Percentiles rank a stretch among this genome's conserved stretches.
Conservation (phyloP, 2,113 vertebrate species). For the Brachyhypopomus gauderio region DNA sequence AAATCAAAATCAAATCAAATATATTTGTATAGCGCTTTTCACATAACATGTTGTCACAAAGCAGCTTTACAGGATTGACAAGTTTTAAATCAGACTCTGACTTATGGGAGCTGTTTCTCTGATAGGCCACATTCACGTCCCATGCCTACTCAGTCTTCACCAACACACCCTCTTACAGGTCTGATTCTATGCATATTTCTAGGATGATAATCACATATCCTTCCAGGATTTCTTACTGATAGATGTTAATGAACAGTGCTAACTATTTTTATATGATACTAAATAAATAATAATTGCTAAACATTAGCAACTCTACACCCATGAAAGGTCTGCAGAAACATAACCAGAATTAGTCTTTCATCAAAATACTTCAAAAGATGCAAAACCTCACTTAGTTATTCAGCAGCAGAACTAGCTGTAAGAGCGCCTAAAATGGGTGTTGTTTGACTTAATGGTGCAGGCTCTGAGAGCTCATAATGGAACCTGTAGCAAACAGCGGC, state of each 20-base stretch:
- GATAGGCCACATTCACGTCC: slow-evolving; percentile 55
- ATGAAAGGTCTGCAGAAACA: too few relatives aligned
- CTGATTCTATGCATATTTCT: slow-evolving; percentile 48
- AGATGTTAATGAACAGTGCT: slow-evolving; percentile 46
- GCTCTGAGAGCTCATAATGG: not conserved
- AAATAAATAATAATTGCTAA: not conserved
- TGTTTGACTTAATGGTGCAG: not conserved
- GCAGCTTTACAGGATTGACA: too few relatives aligned
- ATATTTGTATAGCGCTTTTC: too few relatives aligned
- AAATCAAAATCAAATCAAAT: too few relatives aligned
- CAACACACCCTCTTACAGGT: slow-evolving; percentile 27
- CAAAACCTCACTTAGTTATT: not conserved
- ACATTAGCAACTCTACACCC: not conserved
- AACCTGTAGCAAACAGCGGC: not conserved
- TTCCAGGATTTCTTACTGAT: slow-evolving; percentile 30
- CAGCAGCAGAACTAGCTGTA: not conserved
- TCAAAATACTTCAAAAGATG: not conserved
- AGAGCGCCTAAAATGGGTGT: not conserved
- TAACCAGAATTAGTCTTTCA: not conserved
- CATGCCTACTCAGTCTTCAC: slow-evolving; percentile 36
- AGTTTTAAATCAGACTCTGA: slow-evolving; percentile 45
- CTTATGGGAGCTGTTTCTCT: slow-evolving; percentile 48
- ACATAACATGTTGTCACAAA: too few relatives aligned
- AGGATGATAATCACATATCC: slow-evolving; percentile 31
- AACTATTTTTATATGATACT: slow-evolving; percentile 48